Base-by-base conservation (phyloP, 2,113 vertebrate genomes). In the Serilophus lunatus region DNA sequence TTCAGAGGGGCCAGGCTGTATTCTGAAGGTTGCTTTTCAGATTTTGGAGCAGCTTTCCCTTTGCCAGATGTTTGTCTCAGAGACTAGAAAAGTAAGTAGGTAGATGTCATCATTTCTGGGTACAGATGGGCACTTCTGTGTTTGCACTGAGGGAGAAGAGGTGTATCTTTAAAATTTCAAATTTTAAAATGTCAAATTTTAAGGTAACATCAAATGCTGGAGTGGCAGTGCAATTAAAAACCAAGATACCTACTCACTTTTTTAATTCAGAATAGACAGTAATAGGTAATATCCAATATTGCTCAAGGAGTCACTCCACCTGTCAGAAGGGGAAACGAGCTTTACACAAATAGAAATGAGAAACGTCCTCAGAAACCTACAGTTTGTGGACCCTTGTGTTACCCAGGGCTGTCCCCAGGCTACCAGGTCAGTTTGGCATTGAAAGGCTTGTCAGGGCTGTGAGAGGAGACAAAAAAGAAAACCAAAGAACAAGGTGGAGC, bases 241-340 rank as follows among this genome's bases (percentile, higher is more conserved):
- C 23, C n/a, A n/a, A n/a, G 60, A 18, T 22, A 74, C 38, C 31
- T 57, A 23, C 28, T 65, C 22, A 19, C 15, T 51, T 59, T 25
- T 47, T 0, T 44, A 76, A 45, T 17, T 60, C 65, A 76, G 70
- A 59, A 82, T 25, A 82, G 24, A 24, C 4, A 33, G 47, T 59
- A 23, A 11, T 0, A 38, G 26, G 5, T 40, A 49, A 49, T 28
- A 66, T 1, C 19, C 44, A 26, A 0, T 38, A 7, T 16, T 59
- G 79, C 57, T 71, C 8, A 36, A 56, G 74, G 56, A 75, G 23
- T 26, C 17, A 10, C 61, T 49, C 56, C 31, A 44, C 29, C 18
- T 75, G 7, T 8, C 75, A 82, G 61, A 82, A 82, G 44, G 35
- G 53, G 65, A 88, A 90, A 35, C 26, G 9, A 82, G 42, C 35